phyloP scores from a whole-genome alignment of 1,140 invertebrate genomes.

The Delia radicum region DNA sequence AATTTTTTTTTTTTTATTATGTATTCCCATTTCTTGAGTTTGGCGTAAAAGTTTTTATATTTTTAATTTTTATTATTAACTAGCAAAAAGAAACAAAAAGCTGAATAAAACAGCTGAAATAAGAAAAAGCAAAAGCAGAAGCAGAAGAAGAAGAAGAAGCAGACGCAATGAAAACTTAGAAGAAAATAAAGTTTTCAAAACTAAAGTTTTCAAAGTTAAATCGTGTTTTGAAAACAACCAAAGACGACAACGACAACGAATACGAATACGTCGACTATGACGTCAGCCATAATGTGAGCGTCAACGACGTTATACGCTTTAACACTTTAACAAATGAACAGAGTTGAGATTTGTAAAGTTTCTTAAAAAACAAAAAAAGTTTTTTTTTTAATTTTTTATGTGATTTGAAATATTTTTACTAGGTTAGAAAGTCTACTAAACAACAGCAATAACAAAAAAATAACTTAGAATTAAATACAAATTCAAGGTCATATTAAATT shows the following conservation, averaged over 20 bases:
- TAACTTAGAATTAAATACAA: not conserved
- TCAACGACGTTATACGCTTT: not conserved
- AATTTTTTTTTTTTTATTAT: constrained; percentile 13
- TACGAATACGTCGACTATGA: not conserved
- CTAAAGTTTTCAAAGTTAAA: constrained; percentile 18
- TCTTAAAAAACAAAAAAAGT: not conserved
- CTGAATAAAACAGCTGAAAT: not conserved
- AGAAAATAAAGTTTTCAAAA: constrained; percentile 12
- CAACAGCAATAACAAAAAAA: not conserved
- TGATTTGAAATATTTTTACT: not conserved
- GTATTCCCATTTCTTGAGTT: constrained; percentile 2
- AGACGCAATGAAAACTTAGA: constrained; percentile 12
- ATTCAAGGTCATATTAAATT: constrained; percentile 2
- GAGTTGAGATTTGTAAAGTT: not conserved
- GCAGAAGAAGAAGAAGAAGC: not conserved
- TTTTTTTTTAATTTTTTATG: not conserved
- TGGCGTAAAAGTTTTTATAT: constrained; percentile 12
- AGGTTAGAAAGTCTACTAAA: not conserved
- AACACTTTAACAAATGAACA: constrained; percentile 19
- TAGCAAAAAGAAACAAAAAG: not conserved
- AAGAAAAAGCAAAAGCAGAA: not conserved
- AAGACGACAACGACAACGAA: not conserved
- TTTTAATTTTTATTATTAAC: constrained; percentile 26
- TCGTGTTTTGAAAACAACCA: constrained; percentile 13
- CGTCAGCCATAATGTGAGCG: not conserved